Evolutionary conservation across 2,888 invertebrate species (phyloP), one percentile per base, ranked within the genome.

Genomic region (Liopterus haemorrhoidalis): DNA sequence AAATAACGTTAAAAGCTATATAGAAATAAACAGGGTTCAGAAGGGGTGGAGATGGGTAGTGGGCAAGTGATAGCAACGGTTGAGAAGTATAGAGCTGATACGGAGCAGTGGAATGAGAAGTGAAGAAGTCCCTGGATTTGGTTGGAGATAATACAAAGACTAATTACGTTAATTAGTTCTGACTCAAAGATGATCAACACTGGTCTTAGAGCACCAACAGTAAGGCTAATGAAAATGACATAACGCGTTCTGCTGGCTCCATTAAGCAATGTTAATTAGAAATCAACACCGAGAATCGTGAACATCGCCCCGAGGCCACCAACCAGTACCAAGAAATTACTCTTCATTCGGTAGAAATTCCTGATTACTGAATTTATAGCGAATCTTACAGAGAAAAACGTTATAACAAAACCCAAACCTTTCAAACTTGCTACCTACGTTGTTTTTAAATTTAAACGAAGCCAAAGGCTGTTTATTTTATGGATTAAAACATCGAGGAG

Each of bases 241-340:
- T 52, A 50, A 50, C 50, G 50, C 54, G n/a, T 51, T 57, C 57
- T 57, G 53, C 58, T 55, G 51, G 52, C 55, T 58, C 62, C 60
- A 63, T 63, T 62, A 61, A 58, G 57, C 53, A 56, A 53, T 54
- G 60, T 58, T 63, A 64, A 64, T 64, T 64, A 62, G 62, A 60
- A 62, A 63, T 64, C 62, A 59, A 62, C 62, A 60, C 58, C 55
- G 57, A 35, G 18, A n/a, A 33, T 12, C 55, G n/a, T n/a, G n/a
- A n/a, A 52, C 48, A 22, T 45, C 50, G 53, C 44, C 56, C 54
- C 39, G 42, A 39, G 55, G 56, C 52, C 43, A 30, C 16, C 37
- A 19, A 27, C 27, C 2, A 20, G n/a, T n/a, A 22, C 20, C 9
- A 12, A 20, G 12, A 19, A 21, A n/a, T 25, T 25, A 11, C 22